Evolutionary conservation across 2,888 invertebrate species (phyloP), one percentile per base, ranked within the genome.

Genomic region (Tanytarsus gracilentus): DNA sequence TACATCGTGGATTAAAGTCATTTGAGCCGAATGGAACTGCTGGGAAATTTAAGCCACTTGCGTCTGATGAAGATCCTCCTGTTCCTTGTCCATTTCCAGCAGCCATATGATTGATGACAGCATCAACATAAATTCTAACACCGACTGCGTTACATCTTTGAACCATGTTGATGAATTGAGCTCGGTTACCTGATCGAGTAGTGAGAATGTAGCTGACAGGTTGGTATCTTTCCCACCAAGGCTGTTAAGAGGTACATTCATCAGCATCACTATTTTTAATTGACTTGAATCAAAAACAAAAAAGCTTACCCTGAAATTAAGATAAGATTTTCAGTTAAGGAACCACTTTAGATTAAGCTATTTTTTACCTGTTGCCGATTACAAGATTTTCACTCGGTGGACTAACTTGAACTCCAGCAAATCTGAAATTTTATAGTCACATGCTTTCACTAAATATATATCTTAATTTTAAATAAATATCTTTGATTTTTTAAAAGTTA

Each of bases 71-170:
- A 48, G 78, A 64, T 1, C 64, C 65, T 9, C 62, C 66, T 4
- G 64, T 66, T 18, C 66, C 73, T 11, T 66, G 53, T 44, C 65
- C 61, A 3, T 61, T 62, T 36, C 27, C 62, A 0, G 70, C 36
- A 36, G 86, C 81, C 93, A 93, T 93, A 71, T 94, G 93, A 72
- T 94, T 94, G 62, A 92, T 78, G 11, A 94, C 80, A 0, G 36
- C 23, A 68, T 94, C 93, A 0, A 85, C 88, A 71, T 89, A 90
- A 66, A 93, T 87, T 67, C 91, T 69, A 30, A 93, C 85, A 26
- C 90, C 90, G 58, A 76, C 90, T 23, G 76, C 75, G 70, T 91
- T 92, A 70, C 93, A 94, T 55, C 88, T 76, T 21, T 76, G 73
- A 1, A 86, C 82, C 93, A 94, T 94, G 63, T 80, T 75, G 6